Percentiles rank a stretch among this genome's conserved stretches.
Conservation (phyloP, 2,888 invertebrate genomes). For the Agrotis ipsilon region DNA sequence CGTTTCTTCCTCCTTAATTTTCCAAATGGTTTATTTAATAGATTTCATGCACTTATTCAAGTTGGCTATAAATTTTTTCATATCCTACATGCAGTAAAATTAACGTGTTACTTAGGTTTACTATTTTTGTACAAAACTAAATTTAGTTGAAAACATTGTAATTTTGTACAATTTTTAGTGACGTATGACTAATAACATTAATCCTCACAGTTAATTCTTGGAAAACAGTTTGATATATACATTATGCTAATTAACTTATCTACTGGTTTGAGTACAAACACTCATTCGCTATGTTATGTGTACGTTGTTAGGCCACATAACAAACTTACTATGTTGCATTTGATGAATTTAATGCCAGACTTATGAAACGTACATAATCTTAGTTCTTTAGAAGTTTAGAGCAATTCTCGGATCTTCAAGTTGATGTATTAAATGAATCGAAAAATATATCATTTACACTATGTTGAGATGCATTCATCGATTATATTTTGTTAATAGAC, state of each 20-base stretch:
- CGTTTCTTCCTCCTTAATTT: neutral
- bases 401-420: slow-evolving; percentile 4
- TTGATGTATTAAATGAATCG: slow-evolving; percentile 21
- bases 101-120: neutral
- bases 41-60: neutral
- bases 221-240: slow-evolving; percentile 47
- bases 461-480: slow-evolving; percentile 7
- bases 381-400: slow-evolving; percentile 10
- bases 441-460: slow-evolving; percentile 34
- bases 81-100: neutral
- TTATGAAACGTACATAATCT: slow-evolving; percentile 3
- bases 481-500: slow-evolving; percentile 32
- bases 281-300: slow-evolving; percentile 19
- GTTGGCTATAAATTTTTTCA: neutral
- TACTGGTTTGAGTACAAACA: slow-evolving; percentile 33
- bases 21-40: neutral
- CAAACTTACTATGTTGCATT: slow-evolving; percentile 21
- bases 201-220: slow-evolving; percentile 38
- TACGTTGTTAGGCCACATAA: slow-evolving; percentile 21
- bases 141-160: neutral
- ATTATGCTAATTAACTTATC: slow-evolving; percentile 42
- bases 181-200: slow-evolving; percentile 23
- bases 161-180: neutral
- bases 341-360: slow-evolving; percentile 20
- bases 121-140: neutral